Conservation (phyloP, 2,113 vertebrate genomes). For the Vanacampus margaritifer region DNA sequence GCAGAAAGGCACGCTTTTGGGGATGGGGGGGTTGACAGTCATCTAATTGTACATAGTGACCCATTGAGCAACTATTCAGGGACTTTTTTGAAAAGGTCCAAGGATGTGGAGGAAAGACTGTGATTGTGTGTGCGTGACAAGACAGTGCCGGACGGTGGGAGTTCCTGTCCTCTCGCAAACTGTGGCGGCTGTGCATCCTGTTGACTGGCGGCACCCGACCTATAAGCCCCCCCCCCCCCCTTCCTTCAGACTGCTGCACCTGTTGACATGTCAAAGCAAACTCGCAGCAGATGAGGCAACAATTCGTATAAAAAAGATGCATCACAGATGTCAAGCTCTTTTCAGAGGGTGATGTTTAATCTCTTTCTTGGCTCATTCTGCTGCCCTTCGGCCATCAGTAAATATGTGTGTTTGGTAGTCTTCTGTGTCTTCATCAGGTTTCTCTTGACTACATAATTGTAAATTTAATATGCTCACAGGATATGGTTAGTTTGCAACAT, state of each 20-base stretch:
- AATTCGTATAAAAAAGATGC: background rate
- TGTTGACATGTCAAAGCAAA: background rate
- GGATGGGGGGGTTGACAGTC: slow-evolving; percentile 24
- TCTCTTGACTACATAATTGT: too few species aligned
- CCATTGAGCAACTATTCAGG: slow-evolving; percentile 4
- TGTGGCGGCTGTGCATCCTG: slow-evolving; percentile 45
- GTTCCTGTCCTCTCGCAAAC: slow-evolving; percentile 32
- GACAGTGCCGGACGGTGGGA: slow-evolving; percentile 14
- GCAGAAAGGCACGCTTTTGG: slow-evolving; percentile 9
- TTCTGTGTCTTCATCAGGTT: background rate
- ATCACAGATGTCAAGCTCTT: background rate
- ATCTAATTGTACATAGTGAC: slow-evolving; percentile 44
- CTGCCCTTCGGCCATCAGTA: background rate
- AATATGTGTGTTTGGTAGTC: background rate
- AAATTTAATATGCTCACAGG: too few species aligned
- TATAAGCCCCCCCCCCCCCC: background rate
- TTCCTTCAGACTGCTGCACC: background rate
- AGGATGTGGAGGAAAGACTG: slow-evolving; percentile 11
- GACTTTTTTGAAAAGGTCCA: slow-evolving; percentile 1
- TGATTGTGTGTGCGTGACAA: slow-evolving; percentile 41
- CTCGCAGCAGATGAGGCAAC: background rate
- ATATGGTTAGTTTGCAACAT: too few species aligned
- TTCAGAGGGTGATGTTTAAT: background rate
- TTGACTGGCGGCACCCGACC: slow-evolving; percentile 15
- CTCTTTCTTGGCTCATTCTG: background rate